A percentile compares a stretch with the other conserved stretches of the same genome.
Evolutionary conservation across 2,888 invertebrate species (phyloP).

Genomic region (Magallana nippona): DNA sequence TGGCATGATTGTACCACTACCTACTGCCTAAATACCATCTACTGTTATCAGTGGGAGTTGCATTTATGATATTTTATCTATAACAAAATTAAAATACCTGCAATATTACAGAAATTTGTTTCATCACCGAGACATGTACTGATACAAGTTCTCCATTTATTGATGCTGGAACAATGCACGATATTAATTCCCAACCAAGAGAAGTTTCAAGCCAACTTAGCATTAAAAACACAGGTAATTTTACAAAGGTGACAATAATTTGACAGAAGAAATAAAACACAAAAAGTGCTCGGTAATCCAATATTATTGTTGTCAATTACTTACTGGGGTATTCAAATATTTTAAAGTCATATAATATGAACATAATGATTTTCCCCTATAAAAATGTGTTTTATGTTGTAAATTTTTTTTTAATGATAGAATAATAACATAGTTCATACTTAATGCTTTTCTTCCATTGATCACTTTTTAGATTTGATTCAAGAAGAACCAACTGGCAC

Average conservation of each 20-base stretch:
- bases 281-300: background rate
- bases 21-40: too few relatives aligned
- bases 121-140: background rate
- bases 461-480: background rate
- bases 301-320: background rate
- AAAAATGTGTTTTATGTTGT: background rate
- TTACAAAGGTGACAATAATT: background rate
- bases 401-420: background rate
- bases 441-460: background rate
- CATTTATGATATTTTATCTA: too few relatives aligned
- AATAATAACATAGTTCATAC: background rate
- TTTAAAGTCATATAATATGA: too few relatives aligned
- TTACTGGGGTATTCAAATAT: background rate
- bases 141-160: background rate
- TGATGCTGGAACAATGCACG: slow-evolving; percentile 1
- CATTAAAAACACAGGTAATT: background rate
- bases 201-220: background rate
- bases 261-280: background rate
- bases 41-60: too few relatives aligned
- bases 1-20: too few relatives aligned
- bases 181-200: background rate
- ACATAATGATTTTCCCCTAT: background rate
- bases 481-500: background rate
- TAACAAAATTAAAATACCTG: background rate
- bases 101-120: background rate